These are phyloP conservation scores for Aradophagus sp. DNA, from an alignment of 1,140 invertebrate species.

Conservation along the genomic window DNA sequence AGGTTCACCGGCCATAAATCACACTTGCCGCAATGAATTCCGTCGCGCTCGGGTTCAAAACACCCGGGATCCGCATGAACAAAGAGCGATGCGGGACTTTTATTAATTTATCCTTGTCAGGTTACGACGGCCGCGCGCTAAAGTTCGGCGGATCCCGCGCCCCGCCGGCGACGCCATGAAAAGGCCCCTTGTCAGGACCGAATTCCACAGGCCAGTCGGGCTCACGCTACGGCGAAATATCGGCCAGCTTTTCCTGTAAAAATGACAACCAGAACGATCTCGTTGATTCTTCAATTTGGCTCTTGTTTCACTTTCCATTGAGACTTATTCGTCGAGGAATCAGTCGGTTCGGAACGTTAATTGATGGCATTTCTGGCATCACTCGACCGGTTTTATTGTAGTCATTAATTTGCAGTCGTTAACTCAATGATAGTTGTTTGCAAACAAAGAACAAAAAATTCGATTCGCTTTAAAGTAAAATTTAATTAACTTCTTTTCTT, in stretches of 20 bases:
- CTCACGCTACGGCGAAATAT: slow-evolving; percentile 4
- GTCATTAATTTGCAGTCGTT: no score
- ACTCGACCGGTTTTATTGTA: no score
- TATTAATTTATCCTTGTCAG: slow-evolving; percentile 31
- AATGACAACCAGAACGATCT: slow-evolving; percentile 6
- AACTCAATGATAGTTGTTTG: no score
- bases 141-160: slow-evolving; percentile 7
- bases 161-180: slow-evolving; percentile 3
- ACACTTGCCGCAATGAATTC: slow-evolving; percentile 25
- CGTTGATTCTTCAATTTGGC: slow-evolving; percentile 3
- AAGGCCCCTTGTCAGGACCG: slow-evolving; percentile 16
- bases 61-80: not conserved
- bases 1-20: slow-evolving; percentile 28
- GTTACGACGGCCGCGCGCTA: slow-evolving; percentile 3
- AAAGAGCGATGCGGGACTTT: slow-evolving; percentile 6
- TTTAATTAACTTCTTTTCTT: no score
- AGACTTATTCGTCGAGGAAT: no score
- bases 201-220: slow-evolving; percentile 14
- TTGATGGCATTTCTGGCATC: no score
- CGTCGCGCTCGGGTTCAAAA: slow-evolving; percentile 13
- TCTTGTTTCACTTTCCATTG: no score
- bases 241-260: slow-evolving; percentile 8
- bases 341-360: no score
- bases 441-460: no score
- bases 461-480: no score